Base-by-base conservation (phyloP, 2,113 vertebrate genomes). In the Xyliphius kryptos region DNA sequence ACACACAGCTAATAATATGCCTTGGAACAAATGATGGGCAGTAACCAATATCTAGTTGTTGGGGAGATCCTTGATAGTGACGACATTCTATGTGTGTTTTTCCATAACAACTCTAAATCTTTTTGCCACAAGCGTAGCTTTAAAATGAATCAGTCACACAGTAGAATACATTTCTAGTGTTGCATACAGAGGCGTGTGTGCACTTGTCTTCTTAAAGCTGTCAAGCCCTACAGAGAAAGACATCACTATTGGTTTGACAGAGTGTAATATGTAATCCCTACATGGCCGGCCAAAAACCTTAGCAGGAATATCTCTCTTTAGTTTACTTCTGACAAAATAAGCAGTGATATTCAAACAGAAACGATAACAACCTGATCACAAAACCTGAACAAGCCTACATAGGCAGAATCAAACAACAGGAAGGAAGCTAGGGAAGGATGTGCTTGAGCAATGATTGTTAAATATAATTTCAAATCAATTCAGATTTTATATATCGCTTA, bases 331-430 rank as follows among this genome's bases (percentile, higher is more conserved):
- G 52, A 11, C 26, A 4, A 32, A 17, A 32, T 14, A n/a, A n/a
- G 20, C 3, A 14, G 21, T 14, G 21, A 26, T 14, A 16, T 14
- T 4, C 10, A 9, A 54, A 19, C 15, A 3, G 2, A 9, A 51
- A 22, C 20, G 4, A 32, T n/a, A 32, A 15, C 5, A 49, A 16
- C 14, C 1, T 3, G 9, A 10, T 17, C 9, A 49, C 49, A 2
- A 8, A 6, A 22, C 20, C 12, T 21, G 38, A 14, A 11, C 22
- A 4, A 43, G 38, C 6, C 13, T 22, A 47, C 54, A 13, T 21
- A 46, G 13, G 22, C 11, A 37, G 51, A 46, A 38, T 16, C 22
- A 43, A 48, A 11, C 51, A 46, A 63, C 50, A 46, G 51, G 21
- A 63, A 53, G 38, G 20, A 53, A 21, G 36, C n/a, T 43, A 19